phyloP scores from a whole-genome alignment of 2,888 invertebrate species.

The Hydraecia micacea region DNA sequence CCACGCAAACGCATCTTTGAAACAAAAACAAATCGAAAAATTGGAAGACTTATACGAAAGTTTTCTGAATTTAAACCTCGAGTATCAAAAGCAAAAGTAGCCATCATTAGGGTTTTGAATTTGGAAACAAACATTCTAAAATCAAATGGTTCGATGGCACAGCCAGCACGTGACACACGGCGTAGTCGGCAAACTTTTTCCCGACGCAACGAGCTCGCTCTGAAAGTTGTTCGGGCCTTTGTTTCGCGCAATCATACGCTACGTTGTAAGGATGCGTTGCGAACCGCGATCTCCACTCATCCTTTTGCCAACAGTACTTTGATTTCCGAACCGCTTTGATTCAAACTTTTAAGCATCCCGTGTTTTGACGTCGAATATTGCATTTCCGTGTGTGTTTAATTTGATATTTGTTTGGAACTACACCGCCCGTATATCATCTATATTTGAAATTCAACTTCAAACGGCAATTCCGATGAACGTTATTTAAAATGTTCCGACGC shows the following conservation, averaged over 20 bases:
- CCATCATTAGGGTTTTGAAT: slow-evolving; percentile 48
- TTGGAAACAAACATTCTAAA: slow-evolving; percentile 55
- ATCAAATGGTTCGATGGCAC: slow-evolving; percentile 64
- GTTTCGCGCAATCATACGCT: slow-evolving; percentile 87
- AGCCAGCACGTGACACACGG: slow-evolving; percentile 71
- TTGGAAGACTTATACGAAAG: not conserved
- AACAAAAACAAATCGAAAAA: not conserved
- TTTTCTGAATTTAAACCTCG: slow-evolving; percentile 8
- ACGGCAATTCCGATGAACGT: slow-evolving; percentile 77
- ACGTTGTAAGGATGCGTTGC: slow-evolving; percentile 88
- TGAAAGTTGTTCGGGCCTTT: slow-evolving; percentile 83
- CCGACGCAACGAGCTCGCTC: slow-evolving; percentile 75
- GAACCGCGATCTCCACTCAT: slow-evolving; percentile 77
- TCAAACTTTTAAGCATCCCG: slow-evolving; percentile 87
- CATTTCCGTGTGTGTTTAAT: slow-evolving; percentile 85
- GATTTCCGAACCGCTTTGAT: slow-evolving; percentile 89
- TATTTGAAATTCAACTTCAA: slow-evolving; percentile 76
- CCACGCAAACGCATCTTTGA: not conserved
- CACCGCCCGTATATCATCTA: slow-evolving; percentile 73
- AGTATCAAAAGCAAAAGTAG: slow-evolving; percentile 29
- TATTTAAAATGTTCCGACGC: slow-evolving; percentile 78
- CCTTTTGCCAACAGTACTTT: slow-evolving; percentile 86
- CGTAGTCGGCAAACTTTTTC: slow-evolving; percentile 86
- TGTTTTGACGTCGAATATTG: slow-evolving; percentile 87
- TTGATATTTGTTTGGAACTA: slow-evolving; percentile 83